Base-by-base conservation (phyloP, 1,140 invertebrate genomes). In the Stegodyphus mimosarum region DNA sequence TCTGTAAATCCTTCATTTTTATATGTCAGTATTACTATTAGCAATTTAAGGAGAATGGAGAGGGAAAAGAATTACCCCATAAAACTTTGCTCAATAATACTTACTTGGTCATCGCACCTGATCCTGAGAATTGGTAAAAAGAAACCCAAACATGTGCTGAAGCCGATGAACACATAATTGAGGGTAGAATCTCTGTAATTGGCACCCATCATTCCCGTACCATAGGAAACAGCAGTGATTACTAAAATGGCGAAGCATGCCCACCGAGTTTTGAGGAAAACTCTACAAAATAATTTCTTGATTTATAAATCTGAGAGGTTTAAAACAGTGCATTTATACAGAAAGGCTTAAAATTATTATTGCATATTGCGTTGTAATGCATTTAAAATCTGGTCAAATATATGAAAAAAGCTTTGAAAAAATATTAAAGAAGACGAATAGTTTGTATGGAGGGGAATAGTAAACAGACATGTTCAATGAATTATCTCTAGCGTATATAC, bases 61-160 rank as follows among this genome's bases (percentile, higher is more conserved):
- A 33, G 33, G 33, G 13, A 53, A 18, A 49, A 15, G 49, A 9
- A 7, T 15, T 18, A 9, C 64, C 33, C 5, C 6, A 6, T 33
- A 33, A 33, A 33, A 33, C 33, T 1, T 33, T 33, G 33, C 33
- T 33, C 33, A 33, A n/a, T 33, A 69, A 18, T 71, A 9, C 10
- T 71, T 66, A 83, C 80, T 51, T 83, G 53, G 51, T 83, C 80
- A 13, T 83, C 80, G 10, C 70, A 83, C 7, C 80, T 53, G 50
- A 83, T 83, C 49, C 80, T 17, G 11, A 83, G 15, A 5, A 74
- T 4, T 33, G 80, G 80, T 49, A 83, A 33, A 0, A 83, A n/a
- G 5, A 74, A 52, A 4, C 80, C 80, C 10, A 83, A 13, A 0
- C 70, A 18, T 3, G 15, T 83, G 10, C 80, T 83, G 49, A 74